Evolutionary conservation across 92 coral and sea anemone species (phyloP).

Genomic region (Umimayanthus chanpuru): DNA sequence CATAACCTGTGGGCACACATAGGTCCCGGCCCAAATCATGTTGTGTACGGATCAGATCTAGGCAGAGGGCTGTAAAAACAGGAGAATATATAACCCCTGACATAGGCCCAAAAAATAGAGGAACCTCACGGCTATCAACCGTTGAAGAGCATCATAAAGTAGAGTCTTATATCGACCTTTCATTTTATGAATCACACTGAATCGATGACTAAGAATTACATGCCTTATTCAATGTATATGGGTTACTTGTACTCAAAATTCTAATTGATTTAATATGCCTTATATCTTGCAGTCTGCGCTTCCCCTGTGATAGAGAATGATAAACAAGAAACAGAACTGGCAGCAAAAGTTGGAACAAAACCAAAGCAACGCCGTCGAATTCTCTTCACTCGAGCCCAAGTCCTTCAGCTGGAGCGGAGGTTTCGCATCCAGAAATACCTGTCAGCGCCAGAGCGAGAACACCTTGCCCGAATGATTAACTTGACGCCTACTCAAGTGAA

Average conservation of each 20-base stretch:
- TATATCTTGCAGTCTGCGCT: slow-evolving; percentile 17
- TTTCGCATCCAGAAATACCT: slow-evolving; percentile 95
- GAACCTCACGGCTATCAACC: background rate
- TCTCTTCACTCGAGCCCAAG: slow-evolving; percentile 91
- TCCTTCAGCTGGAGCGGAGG: slow-evolving; percentile 90
- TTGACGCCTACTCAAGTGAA: slow-evolving; percentile 96
- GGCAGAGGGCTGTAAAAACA: background rate
- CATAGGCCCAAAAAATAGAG: background rate
- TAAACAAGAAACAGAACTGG: slow-evolving; percentile 34
- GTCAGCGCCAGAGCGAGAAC: slow-evolving; percentile 95
- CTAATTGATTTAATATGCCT: background rate
- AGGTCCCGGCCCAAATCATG: no score
- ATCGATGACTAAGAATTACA: background rate
- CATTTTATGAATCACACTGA: background rate
- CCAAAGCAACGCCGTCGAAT: slow-evolving; percentile 85
- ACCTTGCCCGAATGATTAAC: slow-evolving; percentile 92
- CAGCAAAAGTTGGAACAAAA: slow-evolving; percentile 24
- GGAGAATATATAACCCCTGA: background rate
- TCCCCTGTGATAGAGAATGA: background rate
- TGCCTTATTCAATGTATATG: background rate
- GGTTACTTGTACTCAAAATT: background rate
- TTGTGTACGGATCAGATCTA: no score
- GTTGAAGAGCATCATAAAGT: background rate
- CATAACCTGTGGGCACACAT: no score
- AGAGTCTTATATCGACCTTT: background rate